phyloP scores from a whole-genome alignment of 1,140 invertebrate genomes.

The Trinorchestia longiramus region DNA sequence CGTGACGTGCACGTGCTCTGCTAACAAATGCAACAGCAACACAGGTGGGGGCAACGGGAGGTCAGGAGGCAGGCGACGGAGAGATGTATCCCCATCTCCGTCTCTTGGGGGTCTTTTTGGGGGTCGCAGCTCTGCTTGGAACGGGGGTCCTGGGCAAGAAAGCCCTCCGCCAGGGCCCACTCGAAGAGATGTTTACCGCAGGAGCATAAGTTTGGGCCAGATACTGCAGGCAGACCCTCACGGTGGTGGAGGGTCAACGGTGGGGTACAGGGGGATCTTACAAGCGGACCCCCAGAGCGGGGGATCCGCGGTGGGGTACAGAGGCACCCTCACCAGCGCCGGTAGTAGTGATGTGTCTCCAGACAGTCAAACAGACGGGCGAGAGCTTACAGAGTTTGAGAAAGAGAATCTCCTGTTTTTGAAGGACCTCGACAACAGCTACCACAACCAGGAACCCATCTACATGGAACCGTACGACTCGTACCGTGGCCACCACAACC shows the following conservation, averaged over 20 bases:
- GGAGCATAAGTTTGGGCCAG: conserved; percentile 58
- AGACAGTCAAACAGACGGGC: not conserved
- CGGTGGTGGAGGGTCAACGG: not conserved
- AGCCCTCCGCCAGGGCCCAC: not conserved
- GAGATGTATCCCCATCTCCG: conserved; percentile 45
- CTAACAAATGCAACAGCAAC: not conserved
- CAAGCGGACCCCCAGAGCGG: not conserved
- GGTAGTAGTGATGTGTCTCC: conserved; percentile 44
- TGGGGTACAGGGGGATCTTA: not conserved
- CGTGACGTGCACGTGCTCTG: conserved; percentile 11
- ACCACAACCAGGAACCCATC: conserved; percentile 45
- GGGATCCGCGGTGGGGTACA: not conserved
- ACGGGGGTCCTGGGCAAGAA: conserved; percentile 2
- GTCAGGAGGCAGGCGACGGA: not conserved
- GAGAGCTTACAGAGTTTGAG: conserved; percentile 63
- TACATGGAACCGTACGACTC: conserved; percentile 40
- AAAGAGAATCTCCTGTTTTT: conserved; percentile 62
- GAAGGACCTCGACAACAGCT: conserved; percentile 62
- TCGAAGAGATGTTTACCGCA: conserved; percentile 40
- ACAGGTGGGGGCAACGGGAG: not conserved
- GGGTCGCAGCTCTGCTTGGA: not conserved
- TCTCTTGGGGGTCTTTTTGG: conserved; percentile 14
- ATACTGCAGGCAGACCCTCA: conserved; percentile 48
- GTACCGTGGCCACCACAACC: not conserved
- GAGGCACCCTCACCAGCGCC: conserved; percentile 25